A percentile compares a stretch with the other conserved stretches of the same genome.
Evolutionary conservation across 2,797 vertebrate genomes (phyloP).

Genomic region (Sorex maritimensis): DNA sequence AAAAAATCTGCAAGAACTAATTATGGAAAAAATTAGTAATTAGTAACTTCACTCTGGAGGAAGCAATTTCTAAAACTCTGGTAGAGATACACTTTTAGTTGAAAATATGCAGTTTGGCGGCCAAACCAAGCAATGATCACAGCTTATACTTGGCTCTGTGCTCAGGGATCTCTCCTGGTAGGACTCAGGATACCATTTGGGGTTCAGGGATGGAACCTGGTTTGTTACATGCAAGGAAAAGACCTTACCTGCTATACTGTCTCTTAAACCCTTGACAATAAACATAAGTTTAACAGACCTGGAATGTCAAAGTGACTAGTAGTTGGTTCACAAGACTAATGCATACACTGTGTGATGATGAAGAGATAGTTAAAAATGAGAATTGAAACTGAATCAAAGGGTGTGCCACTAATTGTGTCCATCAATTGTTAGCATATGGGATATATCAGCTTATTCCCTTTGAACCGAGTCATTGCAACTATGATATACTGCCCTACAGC

Average conservation of each 20-base stretch:
- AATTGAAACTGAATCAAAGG: neutral
- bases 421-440: neutral
- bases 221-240: no score
- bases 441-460: neutral
- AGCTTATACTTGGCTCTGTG: no score
- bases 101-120: no score
- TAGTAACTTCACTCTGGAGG: neutral
- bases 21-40: neutral
- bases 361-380: neutral
- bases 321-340: neutral
- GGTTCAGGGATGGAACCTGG: neutral
- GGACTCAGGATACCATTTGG: neutral
- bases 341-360: neutral
- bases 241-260: neutral
- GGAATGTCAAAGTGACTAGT: neutral
- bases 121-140: no score
- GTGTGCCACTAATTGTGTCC: neutral
- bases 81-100: no score
- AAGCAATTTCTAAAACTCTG: neutral
- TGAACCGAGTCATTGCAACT: neutral
- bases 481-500: no score
- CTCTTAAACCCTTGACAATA: neutral
- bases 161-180: no score
- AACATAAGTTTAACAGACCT: neutral
- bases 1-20: slow-evolving; percentile 5